A percentile compares a stretch with the other conserved stretches of the same genome.
These are phyloP conservation scores for Drusus annulatus DNA, from an alignment of 1,140 invertebrate species.

Conservation along the genomic window DNA sequence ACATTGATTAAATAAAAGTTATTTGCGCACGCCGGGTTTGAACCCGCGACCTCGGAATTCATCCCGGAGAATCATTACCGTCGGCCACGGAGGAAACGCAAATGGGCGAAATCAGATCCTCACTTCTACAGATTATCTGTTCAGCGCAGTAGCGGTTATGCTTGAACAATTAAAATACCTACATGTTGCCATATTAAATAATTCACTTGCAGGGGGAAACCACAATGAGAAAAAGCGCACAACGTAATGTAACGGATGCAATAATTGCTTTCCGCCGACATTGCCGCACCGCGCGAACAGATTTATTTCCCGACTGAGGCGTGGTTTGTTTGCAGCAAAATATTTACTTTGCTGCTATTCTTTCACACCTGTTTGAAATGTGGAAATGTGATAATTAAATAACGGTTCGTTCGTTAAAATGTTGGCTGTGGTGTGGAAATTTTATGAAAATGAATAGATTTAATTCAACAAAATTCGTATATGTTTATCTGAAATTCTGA, in stretches of 20 bases:
- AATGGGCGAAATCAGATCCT: no score
- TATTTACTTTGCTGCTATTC: neutral
- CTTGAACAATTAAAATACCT: no score
- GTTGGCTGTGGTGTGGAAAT: neutral
- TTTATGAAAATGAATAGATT: neutral
- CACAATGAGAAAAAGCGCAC: neutral
- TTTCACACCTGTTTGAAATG: neutral
- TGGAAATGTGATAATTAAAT: neutral
- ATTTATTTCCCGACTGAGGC: neutral
- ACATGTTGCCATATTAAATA: no score
- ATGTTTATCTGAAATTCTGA: neutral
- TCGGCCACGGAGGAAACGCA: no score
- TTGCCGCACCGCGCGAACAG: neutral
- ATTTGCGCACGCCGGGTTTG: no score
- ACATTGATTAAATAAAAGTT: no score
- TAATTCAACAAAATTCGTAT: neutral
- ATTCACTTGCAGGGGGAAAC: neutral
- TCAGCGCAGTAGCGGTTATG: no score
- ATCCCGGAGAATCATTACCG: no score
- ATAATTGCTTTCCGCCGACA: neutral
- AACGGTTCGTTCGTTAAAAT: neutral
- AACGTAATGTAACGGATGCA: conserved; percentile 1
- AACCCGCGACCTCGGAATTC: no score
- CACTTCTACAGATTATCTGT: no score
- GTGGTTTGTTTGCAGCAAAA: neutral